A percentile compares a stretch with the other conserved stretches of the same genome.
Evolutionary conservation across 2,113 vertebrate genomes (phyloP).

Genomic region (Perccottus glenii): DNA sequence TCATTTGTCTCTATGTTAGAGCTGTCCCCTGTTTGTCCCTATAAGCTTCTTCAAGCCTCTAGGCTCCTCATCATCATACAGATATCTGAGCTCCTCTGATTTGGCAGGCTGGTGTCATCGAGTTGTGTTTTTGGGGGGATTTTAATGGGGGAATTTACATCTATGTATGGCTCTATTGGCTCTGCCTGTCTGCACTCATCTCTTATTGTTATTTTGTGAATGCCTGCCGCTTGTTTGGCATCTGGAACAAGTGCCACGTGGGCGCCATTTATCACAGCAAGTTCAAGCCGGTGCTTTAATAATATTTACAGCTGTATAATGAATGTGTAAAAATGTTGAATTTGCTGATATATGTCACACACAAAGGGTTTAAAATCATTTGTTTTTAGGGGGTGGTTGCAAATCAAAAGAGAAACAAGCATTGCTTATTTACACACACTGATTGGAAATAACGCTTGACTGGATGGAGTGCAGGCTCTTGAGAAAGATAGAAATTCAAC

Average conservation of each 20-base stretch:
- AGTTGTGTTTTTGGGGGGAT: conserved; percentile 12
- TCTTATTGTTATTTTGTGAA: conserved; percentile 28
- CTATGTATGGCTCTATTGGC: conserved; percentile 14
- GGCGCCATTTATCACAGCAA: conserved; percentile 28
- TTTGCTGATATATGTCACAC: conserved; percentile 18
- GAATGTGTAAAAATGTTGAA: conserved; percentile 28
- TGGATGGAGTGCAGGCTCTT: conserved; percentile 8
- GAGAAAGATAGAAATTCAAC: background rate
- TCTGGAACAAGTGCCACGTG: conserved; percentile 14
- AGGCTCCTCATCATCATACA: conserved; percentile 33
- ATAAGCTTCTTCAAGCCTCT: conserved; percentile 40
- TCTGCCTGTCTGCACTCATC: conserved; percentile 23
- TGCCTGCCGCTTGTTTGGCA: conserved; percentile 17
- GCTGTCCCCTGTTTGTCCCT: conserved; percentile 41
- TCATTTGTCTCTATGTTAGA: conserved; percentile 63
- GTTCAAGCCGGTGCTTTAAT: conserved; percentile 18
- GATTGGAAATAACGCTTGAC: conserved; percentile 21
- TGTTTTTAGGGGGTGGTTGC: conserved; percentile 21
- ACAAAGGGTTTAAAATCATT: conserved; percentile 31
- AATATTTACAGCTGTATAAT: conserved; percentile 35
- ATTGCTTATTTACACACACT: conserved; percentile 17
- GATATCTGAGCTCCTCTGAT: conserved; percentile 4
- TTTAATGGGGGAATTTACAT: conserved; percentile 25
- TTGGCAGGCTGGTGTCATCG: background rate
- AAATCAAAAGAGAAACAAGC: conserved; percentile 19